Evolutionary conservation across 2,888 invertebrate species (phyloP).

Genomic region (Eupelmus urozonus): DNA sequence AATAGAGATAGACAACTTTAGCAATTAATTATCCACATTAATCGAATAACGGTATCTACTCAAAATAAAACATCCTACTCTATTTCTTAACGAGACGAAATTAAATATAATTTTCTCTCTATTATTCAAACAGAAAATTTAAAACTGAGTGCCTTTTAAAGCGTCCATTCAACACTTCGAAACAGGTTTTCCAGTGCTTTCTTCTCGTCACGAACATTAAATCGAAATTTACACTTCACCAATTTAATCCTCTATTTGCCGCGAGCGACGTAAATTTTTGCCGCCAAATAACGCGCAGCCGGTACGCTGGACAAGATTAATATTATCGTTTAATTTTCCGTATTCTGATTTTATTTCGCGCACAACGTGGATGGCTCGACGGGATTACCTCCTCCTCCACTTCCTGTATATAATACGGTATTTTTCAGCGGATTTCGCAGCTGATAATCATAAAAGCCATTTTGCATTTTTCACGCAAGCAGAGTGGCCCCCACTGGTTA

Average conservation of each 20-base stretch:
- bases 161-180: background rate
- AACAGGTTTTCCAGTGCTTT: background rate
- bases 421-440: conserved; percentile 28
- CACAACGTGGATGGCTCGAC: background rate
- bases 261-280: background rate
- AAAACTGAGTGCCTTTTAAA: too few species aligned
- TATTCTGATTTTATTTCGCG: conserved; percentile 28
- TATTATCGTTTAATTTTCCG: conserved; percentile 47
- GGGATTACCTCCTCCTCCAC: background rate
- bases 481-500: background rate
- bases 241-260: conserved; percentile 16
- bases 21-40: too few species aligned
- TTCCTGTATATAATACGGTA: background rate
- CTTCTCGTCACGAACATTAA: background rate
- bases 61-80: too few species aligned
- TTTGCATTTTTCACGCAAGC: conserved; percentile 40
- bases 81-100: too few species aligned
- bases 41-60: too few species aligned
- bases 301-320: conserved; percentile 7
- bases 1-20: too few species aligned
- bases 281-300: background rate
- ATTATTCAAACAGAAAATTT: too few species aligned
- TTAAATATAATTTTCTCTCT: too few species aligned
- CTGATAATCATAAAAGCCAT: conserved; percentile 42
- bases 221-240: conserved; percentile 13